Evolutionary conservation across 35 echinoderm and acorn worm species (phyloP).

Genomic region (Apostichopus japonicus): DNA sequence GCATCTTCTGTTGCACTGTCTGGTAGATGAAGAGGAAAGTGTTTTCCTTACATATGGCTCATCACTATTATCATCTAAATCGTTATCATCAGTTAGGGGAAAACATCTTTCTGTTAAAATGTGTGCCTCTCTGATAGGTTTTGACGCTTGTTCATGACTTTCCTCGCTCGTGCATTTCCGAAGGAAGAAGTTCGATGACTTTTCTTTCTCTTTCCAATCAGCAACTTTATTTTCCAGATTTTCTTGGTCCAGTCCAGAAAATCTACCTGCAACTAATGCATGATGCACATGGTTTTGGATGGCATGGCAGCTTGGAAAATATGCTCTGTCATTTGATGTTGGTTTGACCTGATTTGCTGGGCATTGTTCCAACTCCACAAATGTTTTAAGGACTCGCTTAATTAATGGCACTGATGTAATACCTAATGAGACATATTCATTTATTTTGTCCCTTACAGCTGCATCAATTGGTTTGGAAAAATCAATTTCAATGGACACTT

Average conservation of each 20-base stretch:
- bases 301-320: not conserved
- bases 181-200: not conserved
- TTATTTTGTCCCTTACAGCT: not conserved
- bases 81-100: not conserved
- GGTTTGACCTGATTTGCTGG: not conserved
- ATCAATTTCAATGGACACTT: not conserved
- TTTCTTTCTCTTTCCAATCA: not conserved
- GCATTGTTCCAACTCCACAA: not conserved
- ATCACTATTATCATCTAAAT: not conserved
- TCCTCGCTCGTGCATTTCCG: not conserved
- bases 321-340: not conserved
- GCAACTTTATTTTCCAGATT: not conserved
- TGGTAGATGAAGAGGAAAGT: not conserved
- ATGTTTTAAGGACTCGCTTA: not conserved
- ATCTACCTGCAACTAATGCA: not conserved
- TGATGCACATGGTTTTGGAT: slow-evolving; percentile 4
- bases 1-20: not conserved
- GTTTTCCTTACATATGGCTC: not conserved
- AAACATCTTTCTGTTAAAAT: not conserved
- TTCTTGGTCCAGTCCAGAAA: not conserved
- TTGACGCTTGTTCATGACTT: not conserved
- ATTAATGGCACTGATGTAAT: not conserved
- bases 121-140: no score
- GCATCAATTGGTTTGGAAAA: not conserved
- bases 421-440: not conserved